Conservation (phyloP, 2,113 vertebrate species). For the Embiotoca jacksoni region DNA sequence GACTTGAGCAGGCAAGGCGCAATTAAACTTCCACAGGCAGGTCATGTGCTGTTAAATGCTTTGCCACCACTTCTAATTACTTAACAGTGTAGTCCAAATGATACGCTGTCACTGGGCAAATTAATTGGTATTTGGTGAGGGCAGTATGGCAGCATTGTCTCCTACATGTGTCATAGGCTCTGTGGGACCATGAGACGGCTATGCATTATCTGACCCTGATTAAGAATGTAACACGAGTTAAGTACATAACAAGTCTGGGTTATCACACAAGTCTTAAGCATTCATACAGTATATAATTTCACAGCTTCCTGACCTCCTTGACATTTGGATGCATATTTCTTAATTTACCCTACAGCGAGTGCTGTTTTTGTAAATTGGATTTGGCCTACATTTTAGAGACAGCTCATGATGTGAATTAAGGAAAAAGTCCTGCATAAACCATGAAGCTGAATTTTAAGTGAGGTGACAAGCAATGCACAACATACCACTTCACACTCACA, state of each 20-base stretch:
- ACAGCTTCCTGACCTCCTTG: constrained; percentile 38
- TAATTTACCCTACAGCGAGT: constrained; percentile 31
- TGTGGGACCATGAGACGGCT: constrained; percentile 38
- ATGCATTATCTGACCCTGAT: constrained; percentile 67
- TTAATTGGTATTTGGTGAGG: constrained; percentile 74
- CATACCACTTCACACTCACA: constrained; percentile 32
- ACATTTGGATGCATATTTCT: constrained; percentile 50
- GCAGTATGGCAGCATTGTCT: constrained; percentile 66
- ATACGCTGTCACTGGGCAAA: constrained; percentile 72
- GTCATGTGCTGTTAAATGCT: constrained; percentile 81
- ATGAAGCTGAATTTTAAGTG: constrained; percentile 64
- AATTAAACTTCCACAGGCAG: constrained; percentile 82
- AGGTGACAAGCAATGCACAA: constrained; percentile 45
- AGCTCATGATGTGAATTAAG: constrained; percentile 55
- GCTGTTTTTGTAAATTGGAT: constrained; percentile 43
- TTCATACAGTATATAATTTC: constrained; percentile 44
- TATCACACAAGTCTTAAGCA: constrained; percentile 10
- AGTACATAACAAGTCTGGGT: constrained; percentile 51
- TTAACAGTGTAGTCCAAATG: constrained; percentile 75
- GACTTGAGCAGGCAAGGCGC: constrained; percentile 67
- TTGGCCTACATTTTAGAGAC: constrained; percentile 57
- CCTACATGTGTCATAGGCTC: constrained; percentile 65
- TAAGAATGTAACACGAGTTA: constrained; percentile 51
- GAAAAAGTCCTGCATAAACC: constrained; percentile 63
- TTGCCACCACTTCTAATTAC: constrained; percentile 77